These are phyloP conservation scores for Dugesia japonica DNA, from an alignment of 2,888 invertebrate genomes.

Conservation along the genomic window DNA sequence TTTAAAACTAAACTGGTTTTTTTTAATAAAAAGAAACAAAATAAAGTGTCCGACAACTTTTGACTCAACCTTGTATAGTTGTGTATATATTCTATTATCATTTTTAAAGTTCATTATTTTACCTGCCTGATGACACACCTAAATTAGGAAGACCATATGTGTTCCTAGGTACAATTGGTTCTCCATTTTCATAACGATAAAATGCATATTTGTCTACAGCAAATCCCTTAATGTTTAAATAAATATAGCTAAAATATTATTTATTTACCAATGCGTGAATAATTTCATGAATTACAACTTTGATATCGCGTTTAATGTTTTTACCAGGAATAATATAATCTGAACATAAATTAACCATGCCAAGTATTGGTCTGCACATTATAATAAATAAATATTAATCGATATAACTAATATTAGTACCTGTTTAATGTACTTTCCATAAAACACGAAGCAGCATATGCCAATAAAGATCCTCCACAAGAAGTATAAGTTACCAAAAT, in stretches of 20 bases:
- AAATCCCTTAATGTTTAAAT: not conserved
- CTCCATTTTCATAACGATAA: not conserved
- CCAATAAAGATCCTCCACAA: not conserved
- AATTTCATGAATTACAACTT: constrained; percentile 1
- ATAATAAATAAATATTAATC: too few relatives aligned
- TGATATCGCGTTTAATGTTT: not conserved
- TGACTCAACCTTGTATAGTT: too few relatives aligned
- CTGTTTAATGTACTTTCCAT: not conserved
- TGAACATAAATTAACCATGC: not conserved
- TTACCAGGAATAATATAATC: not conserved
- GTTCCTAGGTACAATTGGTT: not conserved
- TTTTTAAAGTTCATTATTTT: too few relatives aligned
- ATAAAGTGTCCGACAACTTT: too few relatives aligned
- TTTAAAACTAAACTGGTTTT: too few relatives aligned
- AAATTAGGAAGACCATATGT: not conserved
- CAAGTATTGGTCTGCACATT: not conserved
- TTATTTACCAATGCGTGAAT: not conserved
- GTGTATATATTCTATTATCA: too few relatives aligned
- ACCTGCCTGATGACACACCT: not conserved
- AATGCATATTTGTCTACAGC: not conserved
- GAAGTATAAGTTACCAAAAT: not conserved
- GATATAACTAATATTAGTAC: too few relatives aligned
- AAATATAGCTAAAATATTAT: not conserved
- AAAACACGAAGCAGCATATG: not conserved
- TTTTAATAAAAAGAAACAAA: too few relatives aligned